These are phyloP conservation scores for Hoplostethus atlanticus DNA, from an alignment of 2,797 vertebrate species.

Conservation along the genomic window DNA sequence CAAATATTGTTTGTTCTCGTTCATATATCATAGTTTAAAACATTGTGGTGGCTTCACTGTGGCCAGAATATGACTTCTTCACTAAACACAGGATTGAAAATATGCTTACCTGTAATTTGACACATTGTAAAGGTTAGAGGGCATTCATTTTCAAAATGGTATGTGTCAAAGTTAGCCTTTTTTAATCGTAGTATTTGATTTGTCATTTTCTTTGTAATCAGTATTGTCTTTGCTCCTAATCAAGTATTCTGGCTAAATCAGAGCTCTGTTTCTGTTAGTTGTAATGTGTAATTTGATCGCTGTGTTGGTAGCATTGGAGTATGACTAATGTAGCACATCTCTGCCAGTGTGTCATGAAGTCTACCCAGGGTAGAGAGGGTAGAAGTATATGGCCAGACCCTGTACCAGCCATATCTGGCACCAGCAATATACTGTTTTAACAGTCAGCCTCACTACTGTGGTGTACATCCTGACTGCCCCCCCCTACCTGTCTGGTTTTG, in stretches of 20 bases:
- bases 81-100: conserved; percentile 50
- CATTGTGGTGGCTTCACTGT: conserved; percentile 47
- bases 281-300: conserved; percentile 58
- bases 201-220: conserved; percentile 68
- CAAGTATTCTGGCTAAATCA: conserved; percentile 71
- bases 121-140: conserved; percentile 67
- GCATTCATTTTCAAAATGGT: conserved; percentile 75
- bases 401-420: conserved; percentile 72
- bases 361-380: conserved; percentile 47
- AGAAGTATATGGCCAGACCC: conserved; percentile 50
- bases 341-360: conserved; percentile 69
- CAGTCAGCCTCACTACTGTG: conserved; percentile 48
- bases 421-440: conserved; percentile 67
- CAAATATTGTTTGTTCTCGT: conserved; percentile 47
- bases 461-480: conserved; percentile 41
- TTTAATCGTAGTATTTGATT: conserved; percentile 61
- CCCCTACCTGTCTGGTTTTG: conserved; percentile 17
- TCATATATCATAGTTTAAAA: conserved; percentile 44
- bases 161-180: conserved; percentile 46
- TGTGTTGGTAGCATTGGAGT: conserved; percentile 66
- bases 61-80: conserved; percentile 57
- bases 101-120: conserved; percentile 65
- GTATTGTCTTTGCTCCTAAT: conserved; percentile 73
- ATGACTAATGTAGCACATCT: conserved; percentile 81
- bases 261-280: conserved; percentile 55